phyloP scores from a whole-genome alignment of 2,888 invertebrate genomes.

The Operophtera brumata region DNA sequence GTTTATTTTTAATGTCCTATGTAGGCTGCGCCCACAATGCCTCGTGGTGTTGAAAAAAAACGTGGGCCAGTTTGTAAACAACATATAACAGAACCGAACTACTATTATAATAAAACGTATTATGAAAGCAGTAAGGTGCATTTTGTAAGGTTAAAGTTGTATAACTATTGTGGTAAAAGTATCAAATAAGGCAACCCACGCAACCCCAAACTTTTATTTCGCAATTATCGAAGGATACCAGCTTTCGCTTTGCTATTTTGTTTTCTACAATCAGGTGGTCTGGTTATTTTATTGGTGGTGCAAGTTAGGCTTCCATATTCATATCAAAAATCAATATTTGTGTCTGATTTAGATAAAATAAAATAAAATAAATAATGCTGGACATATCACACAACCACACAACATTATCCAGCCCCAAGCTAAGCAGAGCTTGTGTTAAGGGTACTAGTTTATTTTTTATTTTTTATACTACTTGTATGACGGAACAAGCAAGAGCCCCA shows the following conservation, averaged over 20 bases:
- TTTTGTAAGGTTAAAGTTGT: slow-evolving; percentile 1
- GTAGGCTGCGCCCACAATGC: slow-evolving; percentile 68
- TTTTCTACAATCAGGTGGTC: slow-evolving; percentile 8
- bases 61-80: slow-evolving; percentile 61
- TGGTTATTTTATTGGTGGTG: not conserved
- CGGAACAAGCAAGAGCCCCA: too few relatives aligned
- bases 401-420: too few relatives aligned
- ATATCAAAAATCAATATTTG: too few relatives aligned
- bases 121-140: slow-evolving; percentile 35
- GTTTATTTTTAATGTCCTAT: slow-evolving; percentile 53
- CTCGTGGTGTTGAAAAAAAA: slow-evolving; percentile 54
- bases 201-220: slow-evolving; percentile 61
- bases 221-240: slow-evolving; percentile 60
- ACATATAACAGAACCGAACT: slow-evolving; percentile 35
- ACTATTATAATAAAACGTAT: slow-evolving; percentile 34
- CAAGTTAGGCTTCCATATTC: not conserved
- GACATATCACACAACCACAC: too few relatives aligned
- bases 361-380: too few relatives aligned
- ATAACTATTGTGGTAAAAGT: slow-evolving; percentile 10
- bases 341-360: too few relatives aligned
- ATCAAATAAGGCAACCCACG: slow-evolving; percentile 50
- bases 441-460: too few relatives aligned
- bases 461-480: too few relatives aligned
- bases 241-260: slow-evolving; percentile 53
- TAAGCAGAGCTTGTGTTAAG: too few relatives aligned